Percentiles rank a stretch among this genome's conserved stretches.
These are phyloP conservation scores for Lucifuga dentata DNA, from an alignment of 2,113 vertebrate genomes.

Conservation along the genomic window DNA sequence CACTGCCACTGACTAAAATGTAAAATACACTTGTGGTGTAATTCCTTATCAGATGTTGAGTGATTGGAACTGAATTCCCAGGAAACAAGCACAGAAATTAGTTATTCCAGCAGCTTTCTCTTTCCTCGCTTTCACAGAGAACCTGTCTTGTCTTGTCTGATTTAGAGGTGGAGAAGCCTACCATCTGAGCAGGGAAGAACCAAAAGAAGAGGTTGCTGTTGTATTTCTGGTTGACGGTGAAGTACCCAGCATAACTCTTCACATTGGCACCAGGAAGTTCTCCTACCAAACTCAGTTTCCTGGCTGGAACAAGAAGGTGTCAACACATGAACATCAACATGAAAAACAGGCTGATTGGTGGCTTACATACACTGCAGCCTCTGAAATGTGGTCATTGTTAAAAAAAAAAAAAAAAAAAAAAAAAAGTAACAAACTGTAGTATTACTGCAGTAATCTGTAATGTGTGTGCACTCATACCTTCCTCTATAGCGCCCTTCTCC, in stretches of 20 bases:
- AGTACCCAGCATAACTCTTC: constrained; percentile 85
- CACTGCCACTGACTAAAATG: constrained; percentile 30
- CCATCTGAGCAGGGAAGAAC: constrained; percentile 87
- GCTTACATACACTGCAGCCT: not conserved
- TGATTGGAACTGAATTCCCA: not conserved
- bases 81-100: not conserved
- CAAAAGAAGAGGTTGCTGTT: constrained; percentile 92
- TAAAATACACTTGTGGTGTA: not conserved
- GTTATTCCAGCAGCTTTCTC: not conserved
- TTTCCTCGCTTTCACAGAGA: not conserved
- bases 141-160: too few species aligned
- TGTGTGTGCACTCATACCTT: constrained; percentile 73
- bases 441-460: rapidly evolving
- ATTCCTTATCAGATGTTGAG: constrained; percentile 17
- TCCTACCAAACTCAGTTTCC: constrained; percentile 81
- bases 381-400: not conserved
- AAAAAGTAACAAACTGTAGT: not conserved
- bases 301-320: constrained; percentile 69
- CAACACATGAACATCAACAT: not conserved
- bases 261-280: constrained; percentile 80
- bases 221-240: constrained; percentile 86
- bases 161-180: too few species aligned
- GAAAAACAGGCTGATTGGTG: too few species aligned
- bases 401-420: too few species aligned
- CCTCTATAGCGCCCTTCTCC: constrained; percentile 80